Evolutionary conservation across 64 coral and sea anemone species (phyloP).

Genomic region (Montipora sp.): DNA sequence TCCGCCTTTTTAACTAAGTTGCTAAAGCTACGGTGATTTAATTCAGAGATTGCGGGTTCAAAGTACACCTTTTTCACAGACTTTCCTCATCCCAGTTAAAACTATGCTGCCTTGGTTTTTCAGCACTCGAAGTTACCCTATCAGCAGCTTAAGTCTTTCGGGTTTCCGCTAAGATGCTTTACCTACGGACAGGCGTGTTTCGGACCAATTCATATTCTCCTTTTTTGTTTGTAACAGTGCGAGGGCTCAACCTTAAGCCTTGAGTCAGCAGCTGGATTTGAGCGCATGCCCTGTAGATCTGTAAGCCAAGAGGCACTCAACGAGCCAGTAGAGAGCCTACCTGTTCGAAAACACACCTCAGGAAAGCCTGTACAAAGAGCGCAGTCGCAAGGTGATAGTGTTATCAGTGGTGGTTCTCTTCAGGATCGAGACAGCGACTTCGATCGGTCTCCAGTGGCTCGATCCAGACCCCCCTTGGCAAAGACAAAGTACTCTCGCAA

Average conservation of each 20-base stretch:
- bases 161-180: no score
- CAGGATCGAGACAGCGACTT: constrained; percentile 91
- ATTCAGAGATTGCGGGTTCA: no score
- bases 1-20: no score
- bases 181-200: no score
- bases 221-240: constrained; percentile 41
- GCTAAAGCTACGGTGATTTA: no score
- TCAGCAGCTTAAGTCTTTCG: no score
- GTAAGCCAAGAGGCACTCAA: constrained; percentile 68
- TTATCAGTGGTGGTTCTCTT: constrained; percentile 88
- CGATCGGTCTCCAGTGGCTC: constrained; percentile 64
- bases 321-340: constrained; percentile 8
- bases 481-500: constrained; percentile 67
- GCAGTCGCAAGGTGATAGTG: constrained; percentile 89
- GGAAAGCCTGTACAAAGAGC: constrained; percentile 76
- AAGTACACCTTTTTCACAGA: no score
- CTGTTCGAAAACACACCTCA: constrained; percentile 3
- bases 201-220: no score
- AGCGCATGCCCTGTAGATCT: constrained; percentile 50
- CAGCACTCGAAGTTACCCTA: no score
- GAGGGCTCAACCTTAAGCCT: constrained; percentile 61
- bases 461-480: constrained; percentile 37
- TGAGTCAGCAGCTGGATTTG: constrained; percentile 59
- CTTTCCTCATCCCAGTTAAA: no score
- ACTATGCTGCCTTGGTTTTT: no score